Percentiles rank a stretch among this genome's conserved stretches.
These are phyloP conservation scores for Bombyx mori DNA, from an alignment of 1,140 invertebrate genomes.

Conservation along the genomic window DNA sequence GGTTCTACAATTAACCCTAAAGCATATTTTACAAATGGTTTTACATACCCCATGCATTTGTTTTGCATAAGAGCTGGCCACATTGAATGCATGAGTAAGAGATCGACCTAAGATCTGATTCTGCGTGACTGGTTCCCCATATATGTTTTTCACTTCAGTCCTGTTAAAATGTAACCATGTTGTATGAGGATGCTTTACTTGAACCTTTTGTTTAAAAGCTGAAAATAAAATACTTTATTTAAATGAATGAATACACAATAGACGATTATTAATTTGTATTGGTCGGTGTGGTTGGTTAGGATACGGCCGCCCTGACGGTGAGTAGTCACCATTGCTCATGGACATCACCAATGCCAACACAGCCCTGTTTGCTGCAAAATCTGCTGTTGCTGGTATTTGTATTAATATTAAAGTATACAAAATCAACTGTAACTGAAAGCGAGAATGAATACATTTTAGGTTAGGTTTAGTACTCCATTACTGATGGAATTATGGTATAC, in stretches of 20 bases:
- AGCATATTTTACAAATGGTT: slow-evolving; percentile 11
- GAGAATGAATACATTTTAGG: too few relatives aligned
- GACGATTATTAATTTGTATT: too few relatives aligned
- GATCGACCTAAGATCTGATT: slow-evolving; percentile 77
- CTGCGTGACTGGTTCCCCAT: slow-evolving; percentile 76
- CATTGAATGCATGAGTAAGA: slow-evolving; percentile 80
- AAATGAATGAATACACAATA: too few relatives aligned
- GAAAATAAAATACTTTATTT: slow-evolving; percentile 26
- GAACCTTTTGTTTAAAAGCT: slow-evolving; percentile 71
- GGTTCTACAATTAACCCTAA: background rate
- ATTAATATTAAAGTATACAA: background rate
- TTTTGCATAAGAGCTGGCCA: slow-evolving; percentile 79
- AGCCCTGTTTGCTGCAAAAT: too few relatives aligned
- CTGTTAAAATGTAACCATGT: slow-evolving; percentile 79
- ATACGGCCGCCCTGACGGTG: too few relatives aligned
- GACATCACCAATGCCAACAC: too few relatives aligned
- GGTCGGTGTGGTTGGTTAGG: too few relatives aligned
- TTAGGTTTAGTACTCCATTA: background rate
- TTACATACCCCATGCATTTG: slow-evolving; percentile 76
- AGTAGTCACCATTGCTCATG: too few relatives aligned
- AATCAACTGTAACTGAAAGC: background rate
- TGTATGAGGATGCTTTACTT: slow-evolving; percentile 78
- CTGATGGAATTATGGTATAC: background rate
- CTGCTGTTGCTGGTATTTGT: too few relatives aligned
- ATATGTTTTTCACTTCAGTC: slow-evolving; percentile 76